Base-by-base conservation (phyloP, 2,113 vertebrate species). In the Raphicerus campestris region DNA sequence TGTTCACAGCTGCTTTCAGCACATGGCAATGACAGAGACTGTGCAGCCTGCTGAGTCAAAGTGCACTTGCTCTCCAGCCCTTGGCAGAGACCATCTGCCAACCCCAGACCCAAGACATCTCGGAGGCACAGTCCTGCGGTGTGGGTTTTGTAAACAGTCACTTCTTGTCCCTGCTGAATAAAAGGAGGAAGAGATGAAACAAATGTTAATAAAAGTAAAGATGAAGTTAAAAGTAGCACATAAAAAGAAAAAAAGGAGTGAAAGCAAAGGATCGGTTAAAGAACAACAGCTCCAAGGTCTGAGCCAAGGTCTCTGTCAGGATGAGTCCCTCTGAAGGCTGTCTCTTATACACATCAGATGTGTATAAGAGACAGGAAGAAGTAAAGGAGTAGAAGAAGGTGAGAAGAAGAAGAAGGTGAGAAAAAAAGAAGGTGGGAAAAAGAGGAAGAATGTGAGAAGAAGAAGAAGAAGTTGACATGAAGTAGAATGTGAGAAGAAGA, bases 251-350 rank as follows among this genome's bases (percentile, higher is more conserved):
- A 94, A 95, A 92, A 96, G 94, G 5, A 84, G 73, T 78, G 70
- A 97, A 93, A 87, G 16, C 70, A 53, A 86, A 91, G 39, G 24
- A 17, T 26, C 26, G 10, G 66, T 55, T 93, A 56, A 82, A 55
- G 88, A 93, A 73, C 8, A 93, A 58, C 19, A 82, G 39, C 58
- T 2, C 58, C 92, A 96, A 97, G 89, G 97, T 87, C 75, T 39
- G 55, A 84, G 51, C 35, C 89, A 96, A 97, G 93, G 87, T 87
- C 95, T 73, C 47, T 45, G 73, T 87, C 45, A 84, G 89, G 51
- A 73, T 47, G 20, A 28, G 11, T 78, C 51, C 60, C 92, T 96
- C 92, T 95, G 77, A 88, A 95, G 45, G 56, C n/a, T n/a, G n/a
- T n/a, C n/a, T n/a, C n/a, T n/a, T n/a, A n/a, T n/a, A n/a, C n/a